Evolutionary conservation across 2,113 vertebrate genomes (phyloP).

Genomic region (Hypocryptadius cinnamomeus): DNA sequence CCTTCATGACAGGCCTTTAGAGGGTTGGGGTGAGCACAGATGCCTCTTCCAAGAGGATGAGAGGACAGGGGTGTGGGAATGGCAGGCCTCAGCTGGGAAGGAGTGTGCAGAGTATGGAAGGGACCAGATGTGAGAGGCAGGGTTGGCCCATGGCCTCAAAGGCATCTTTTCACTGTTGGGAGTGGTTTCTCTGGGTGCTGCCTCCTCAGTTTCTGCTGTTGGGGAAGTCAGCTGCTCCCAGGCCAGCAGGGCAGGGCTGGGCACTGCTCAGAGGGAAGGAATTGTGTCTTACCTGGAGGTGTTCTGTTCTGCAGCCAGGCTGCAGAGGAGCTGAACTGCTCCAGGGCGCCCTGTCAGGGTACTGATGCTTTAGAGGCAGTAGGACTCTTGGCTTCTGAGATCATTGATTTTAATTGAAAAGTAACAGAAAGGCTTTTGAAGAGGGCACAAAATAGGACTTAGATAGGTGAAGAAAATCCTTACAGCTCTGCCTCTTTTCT

Average conservation of each 20-base stretch:
- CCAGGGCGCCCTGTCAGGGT: background rate
- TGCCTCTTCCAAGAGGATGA: background rate
- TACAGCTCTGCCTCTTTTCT: background rate
- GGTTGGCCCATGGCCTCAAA: background rate
- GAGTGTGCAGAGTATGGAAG: background rate
- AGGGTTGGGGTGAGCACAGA: background rate
- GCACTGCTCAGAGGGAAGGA: background rate
- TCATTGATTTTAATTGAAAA: background rate
- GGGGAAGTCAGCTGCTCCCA: background rate
- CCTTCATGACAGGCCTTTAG: background rate
- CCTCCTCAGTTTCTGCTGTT: background rate
- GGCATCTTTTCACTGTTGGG: background rate
- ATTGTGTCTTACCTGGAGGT: background rate
- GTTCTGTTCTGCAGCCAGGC: background rate
- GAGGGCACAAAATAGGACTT: background rate
- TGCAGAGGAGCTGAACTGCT: background rate
- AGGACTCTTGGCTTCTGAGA: background rate
- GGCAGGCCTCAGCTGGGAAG: background rate
- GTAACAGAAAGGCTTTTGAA: background rate
- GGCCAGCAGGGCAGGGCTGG: background rate
- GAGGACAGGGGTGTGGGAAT: background rate
- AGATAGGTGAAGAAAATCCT: background rate
- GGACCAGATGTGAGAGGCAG: background rate
- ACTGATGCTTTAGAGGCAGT: background rate
- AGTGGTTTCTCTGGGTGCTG: background rate